A percentile compares a stretch with the other conserved stretches of the same genome.
These are phyloP conservation scores for Steinernema scapterisci DNA, from an alignment of 2,888 invertebrate species.

Conservation along the genomic window DNA sequence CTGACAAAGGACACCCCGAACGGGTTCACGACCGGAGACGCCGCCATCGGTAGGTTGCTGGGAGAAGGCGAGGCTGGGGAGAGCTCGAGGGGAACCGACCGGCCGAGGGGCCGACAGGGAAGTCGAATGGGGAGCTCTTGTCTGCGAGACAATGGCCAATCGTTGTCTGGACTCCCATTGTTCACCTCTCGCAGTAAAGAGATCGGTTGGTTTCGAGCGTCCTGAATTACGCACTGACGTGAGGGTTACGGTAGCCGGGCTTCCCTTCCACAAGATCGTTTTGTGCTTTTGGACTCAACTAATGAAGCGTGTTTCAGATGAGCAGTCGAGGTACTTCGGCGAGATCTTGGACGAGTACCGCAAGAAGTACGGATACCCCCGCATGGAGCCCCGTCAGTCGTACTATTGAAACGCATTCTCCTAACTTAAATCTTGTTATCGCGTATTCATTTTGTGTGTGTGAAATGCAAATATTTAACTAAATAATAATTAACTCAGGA, in stretches of 20 bases:
- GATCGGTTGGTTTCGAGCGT: too few species aligned
- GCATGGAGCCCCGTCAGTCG: slow-evolving; percentile 2
- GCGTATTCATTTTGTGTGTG: not conserved
- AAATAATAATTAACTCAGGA: not conserved
- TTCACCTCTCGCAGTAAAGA: too few species aligned
- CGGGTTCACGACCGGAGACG: not conserved
- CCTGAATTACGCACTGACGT: too few species aligned
- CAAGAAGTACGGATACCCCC: not conserved
- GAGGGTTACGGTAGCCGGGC: too few species aligned
- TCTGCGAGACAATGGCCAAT: too few species aligned
- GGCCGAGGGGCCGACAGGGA: too few species aligned
- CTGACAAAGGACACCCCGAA: not conserved
- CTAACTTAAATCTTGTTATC: not conserved
- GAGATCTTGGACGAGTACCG: slow-evolving; percentile 22
- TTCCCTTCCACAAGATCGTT: too few species aligned
- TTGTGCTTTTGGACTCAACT: too few species aligned
- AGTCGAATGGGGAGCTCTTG: too few species aligned
- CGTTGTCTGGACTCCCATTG: too few species aligned
- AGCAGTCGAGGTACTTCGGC: slow-evolving; percentile 9
- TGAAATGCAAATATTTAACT: not conserved
- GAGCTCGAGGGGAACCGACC: too few species aligned
- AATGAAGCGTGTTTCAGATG: slow-evolving; percentile 1
- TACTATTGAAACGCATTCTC: not conserved
- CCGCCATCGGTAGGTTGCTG: not conserved
- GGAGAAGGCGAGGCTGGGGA: not conserved